Conservation (phyloP, 2,888 invertebrate genomes). For the Synanthedon formicaeformis region DNA sequence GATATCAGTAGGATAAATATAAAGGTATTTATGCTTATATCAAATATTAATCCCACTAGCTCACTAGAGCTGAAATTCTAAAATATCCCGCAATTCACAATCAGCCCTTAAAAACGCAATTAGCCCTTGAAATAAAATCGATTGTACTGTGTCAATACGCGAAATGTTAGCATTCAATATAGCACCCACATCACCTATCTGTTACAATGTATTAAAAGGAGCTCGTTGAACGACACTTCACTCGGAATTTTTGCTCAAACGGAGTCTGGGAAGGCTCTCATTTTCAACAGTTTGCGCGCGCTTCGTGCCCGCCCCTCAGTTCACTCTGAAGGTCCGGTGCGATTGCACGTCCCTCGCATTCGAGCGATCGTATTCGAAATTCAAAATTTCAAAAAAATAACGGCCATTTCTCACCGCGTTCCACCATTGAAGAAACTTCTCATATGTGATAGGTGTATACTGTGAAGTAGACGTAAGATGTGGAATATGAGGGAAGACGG, state of each 20-base stretch:
- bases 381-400: conserved; percentile 14
- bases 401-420: conserved; percentile 1
- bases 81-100: too few relatives aligned
- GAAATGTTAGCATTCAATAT: too few relatives aligned
- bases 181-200: background rate
- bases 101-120: too few relatives aligned
- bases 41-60: too few relatives aligned
- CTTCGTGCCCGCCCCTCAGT: conserved; percentile 38
- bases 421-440: conserved; percentile 13
- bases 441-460: conserved; percentile 15
- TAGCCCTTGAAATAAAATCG: too few relatives aligned
- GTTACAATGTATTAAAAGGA: background rate
- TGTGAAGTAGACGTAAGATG: conserved; percentile 28
- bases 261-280: conserved; percentile 20
- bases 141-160: too few relatives aligned
- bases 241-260: conserved; percentile 1
- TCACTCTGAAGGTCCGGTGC: conserved; percentile 12
- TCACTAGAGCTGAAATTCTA: too few relatives aligned
- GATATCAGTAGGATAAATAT: too few relatives aligned
- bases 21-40: too few relatives aligned
- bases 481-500: conserved; percentile 43
- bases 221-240: background rate
- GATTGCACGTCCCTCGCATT: conserved; percentile 27
- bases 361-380: conserved; percentile 13
- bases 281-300: conserved; percentile 64